Evolutionary conservation across 2,797 vertebrate genomes (phyloP), one percentile per base, ranked within the genome.

Genomic region (Crypturellus tataupa): DNA sequence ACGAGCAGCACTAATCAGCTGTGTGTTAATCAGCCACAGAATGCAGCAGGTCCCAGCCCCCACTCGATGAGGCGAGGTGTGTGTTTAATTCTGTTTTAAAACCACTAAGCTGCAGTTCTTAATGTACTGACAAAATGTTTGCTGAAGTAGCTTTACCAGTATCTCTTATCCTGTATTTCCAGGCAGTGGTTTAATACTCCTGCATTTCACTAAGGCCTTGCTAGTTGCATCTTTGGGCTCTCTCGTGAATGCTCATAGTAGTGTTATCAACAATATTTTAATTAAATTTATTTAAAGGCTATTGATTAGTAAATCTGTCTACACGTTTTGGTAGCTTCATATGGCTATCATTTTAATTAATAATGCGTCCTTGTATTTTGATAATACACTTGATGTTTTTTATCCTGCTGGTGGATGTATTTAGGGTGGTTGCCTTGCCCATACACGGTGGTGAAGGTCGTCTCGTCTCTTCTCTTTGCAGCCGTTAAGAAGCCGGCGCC

Each of bases 401-500:
- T 60, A 21, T 60, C 40, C 60, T 78, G 4, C 49, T 68, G 0
- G 16, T 39, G 67, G 6, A 3, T 82, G 49, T 23, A 6, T 46
- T 35, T 49, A 4, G 1, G 46, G 33, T 58, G 6, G 33, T 51
- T 37, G 16, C 7, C 86, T 84, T 64, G 18, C 5, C n/a, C 21
- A 4, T 9, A 20, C 20, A 9, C 25, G 40, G 12, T n/a, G 16
- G 8, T 71, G 42, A 39, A 51, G 23, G 8, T 10, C 8, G 37
- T 83, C 40, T 93, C 51, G 4, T n/a, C 16, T 92, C 25, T 92
- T 89, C 49, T 81, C 40, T 91, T 93, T 85, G 7, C 97, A 99
- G 99, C 98, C 81, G 97, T 98, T 92, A 99, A 99, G 94, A 99
- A 99, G 92, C 99, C 99, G 6, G 99, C 99, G 0, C 99, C 99